phyloP scores from a whole-genome alignment of 1,140 invertebrate species.

The Pseudomyrmex flavicornis region DNA sequence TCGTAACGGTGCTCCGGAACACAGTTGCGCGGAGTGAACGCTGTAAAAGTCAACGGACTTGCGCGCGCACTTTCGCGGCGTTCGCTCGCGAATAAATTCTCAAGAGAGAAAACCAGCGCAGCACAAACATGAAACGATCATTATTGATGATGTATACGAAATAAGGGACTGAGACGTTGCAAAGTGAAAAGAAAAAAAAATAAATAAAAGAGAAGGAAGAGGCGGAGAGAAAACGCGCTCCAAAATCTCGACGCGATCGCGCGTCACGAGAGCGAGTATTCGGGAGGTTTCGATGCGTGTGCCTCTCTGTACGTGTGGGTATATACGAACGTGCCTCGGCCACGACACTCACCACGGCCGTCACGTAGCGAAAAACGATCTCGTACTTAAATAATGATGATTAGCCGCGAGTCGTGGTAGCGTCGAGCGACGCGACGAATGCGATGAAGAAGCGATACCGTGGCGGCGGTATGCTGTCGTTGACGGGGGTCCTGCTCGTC shows the following conservation, averaged over 20 bases:
- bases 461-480: slow-evolving; percentile 74
- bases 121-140: background rate
- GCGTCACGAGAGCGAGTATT: background rate
- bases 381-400: slow-evolving; percentile 80
- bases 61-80: background rate
- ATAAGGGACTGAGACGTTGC: background rate
- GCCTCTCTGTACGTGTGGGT: background rate
- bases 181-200: background rate
- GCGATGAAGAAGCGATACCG: slow-evolving; percentile 80
- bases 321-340: slow-evolving; percentile 30
- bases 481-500: slow-evolving; percentile 71
- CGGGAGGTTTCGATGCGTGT: slow-evolving; percentile 31
- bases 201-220: background rate
- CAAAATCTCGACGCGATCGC: slow-evolving; percentile 15
- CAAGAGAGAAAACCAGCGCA: too few relatives aligned
- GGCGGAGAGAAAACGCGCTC: background rate
- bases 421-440: slow-evolving; percentile 78
- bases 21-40: slow-evolving; percentile 14
- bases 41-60: slow-evolving; percentile 25
- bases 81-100: slow-evolving; percentile 25
- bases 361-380: slow-evolving; percentile 71
- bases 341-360: slow-evolving; percentile 17
- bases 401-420: slow-evolving; percentile 73
- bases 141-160: background rate
- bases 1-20: slow-evolving; percentile 37